Evolutionary conservation across 2,888 invertebrate genomes (phyloP).

Genomic region (Drosophila sordidapex): DNA sequence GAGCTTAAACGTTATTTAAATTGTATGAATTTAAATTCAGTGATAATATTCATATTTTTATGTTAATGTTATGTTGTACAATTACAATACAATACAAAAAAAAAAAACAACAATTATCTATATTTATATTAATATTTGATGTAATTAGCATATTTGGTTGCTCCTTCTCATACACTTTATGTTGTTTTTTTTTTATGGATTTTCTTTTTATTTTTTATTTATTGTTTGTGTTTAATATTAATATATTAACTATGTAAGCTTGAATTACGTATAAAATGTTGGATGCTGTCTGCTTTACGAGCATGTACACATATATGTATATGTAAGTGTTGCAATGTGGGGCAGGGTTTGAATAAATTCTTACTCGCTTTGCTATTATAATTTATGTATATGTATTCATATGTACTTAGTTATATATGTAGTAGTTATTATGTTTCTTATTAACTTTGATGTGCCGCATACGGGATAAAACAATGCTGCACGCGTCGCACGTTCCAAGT

Average conservation of each 20-base stretch:
- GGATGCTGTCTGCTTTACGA: constrained; percentile 35
- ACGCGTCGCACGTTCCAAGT: neutral
- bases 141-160: constrained; percentile 48
- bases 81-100: constrained; percentile 65
- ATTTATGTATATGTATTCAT: constrained; percentile 24
- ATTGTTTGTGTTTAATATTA: constrained; percentile 37
- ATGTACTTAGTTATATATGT: constrained; percentile 25
- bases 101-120: constrained; percentile 60
- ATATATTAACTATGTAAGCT: constrained; percentile 63
- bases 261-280: constrained; percentile 74
- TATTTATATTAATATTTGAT: constrained; percentile 43
- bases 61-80: constrained; percentile 51
- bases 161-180: constrained; percentile 7
- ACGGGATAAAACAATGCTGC: constrained; percentile 10
- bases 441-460: constrained; percentile 33
- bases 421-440: constrained; percentile 1
- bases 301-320: constrained; percentile 5
- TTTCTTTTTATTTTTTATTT: neutral
- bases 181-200: neutral
- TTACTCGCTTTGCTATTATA: constrained; percentile 23
- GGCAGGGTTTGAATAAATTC: constrained; percentile 27
- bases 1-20: constrained; percentile 63
- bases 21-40: constrained; percentile 72
- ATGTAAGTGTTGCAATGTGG: constrained; percentile 29
- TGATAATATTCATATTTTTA: constrained; percentile 67